Percentiles rank a stretch among this genome's conserved stretches.
These are phyloP conservation scores for Mythimna impura DNA, from an alignment of 2,888 invertebrate genomes.

Conservation along the genomic window DNA sequence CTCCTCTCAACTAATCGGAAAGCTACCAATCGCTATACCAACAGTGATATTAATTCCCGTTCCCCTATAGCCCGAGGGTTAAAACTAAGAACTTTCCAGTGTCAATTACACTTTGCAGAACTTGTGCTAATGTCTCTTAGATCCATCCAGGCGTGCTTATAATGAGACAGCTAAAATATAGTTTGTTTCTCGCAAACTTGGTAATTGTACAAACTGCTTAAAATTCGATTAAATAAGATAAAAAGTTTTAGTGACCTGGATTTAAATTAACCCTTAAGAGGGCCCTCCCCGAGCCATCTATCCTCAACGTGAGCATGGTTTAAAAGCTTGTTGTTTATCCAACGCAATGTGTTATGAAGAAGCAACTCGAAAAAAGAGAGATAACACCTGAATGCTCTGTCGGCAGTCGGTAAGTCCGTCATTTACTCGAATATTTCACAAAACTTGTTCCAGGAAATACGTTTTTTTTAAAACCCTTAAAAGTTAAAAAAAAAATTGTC, in stretches of 20 bases:
- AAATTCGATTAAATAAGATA: conserved; percentile 6
- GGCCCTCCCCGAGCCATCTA: too few species aligned
- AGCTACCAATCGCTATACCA: background rate
- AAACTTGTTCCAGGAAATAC: too few species aligned
- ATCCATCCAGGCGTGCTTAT: conserved; percentile 11
- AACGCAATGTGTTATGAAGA: too few species aligned
- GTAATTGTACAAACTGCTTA: conserved; percentile 14
- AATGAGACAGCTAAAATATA: conserved; percentile 30
- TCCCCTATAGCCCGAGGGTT: conserved; percentile 9
- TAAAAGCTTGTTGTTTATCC: too few species aligned
- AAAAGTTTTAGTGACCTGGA: background rate
- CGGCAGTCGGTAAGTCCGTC: too few species aligned
- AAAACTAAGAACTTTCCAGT: conserved; percentile 23
- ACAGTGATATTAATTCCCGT: conserved; percentile 6
- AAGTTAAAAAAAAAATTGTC: too few species aligned
- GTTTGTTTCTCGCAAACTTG: conserved; percentile 8
- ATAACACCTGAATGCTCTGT: too few species aligned
- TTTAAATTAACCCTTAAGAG: too few species aligned
- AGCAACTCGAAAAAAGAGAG: too few species aligned
- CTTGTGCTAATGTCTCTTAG: conserved; percentile 13
- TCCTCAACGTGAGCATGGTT: too few species aligned
- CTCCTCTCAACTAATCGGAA: background rate
- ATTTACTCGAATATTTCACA: too few species aligned
- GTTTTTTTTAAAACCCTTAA: too few species aligned
- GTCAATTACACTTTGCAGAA: conserved; percentile 33